phyloP scores from a whole-genome alignment of 2,113 vertebrate genomes.

The Eidolon helvum region DNA sequence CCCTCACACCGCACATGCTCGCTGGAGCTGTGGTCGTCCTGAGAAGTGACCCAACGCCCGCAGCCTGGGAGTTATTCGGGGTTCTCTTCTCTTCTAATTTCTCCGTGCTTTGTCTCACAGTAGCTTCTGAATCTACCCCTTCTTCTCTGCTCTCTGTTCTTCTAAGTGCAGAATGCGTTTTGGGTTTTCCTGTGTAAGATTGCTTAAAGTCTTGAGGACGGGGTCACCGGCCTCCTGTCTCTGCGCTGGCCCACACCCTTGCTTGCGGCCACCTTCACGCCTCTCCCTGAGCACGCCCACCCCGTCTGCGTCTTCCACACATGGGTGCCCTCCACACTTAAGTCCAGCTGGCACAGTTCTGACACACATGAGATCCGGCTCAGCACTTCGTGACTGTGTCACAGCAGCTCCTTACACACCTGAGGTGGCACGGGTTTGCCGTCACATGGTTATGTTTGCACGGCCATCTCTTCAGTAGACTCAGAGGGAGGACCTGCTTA shows the following conservation, averaged over 20 bases:
- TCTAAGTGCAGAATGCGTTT: background rate
- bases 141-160: background rate
- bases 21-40: too few relatives aligned
- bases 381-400: background rate
- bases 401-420: background rate
- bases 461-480: background rate
- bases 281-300: background rate
- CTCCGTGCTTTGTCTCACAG: background rate
- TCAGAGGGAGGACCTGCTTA: background rate
- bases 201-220: background rate
- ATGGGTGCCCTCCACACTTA: background rate
- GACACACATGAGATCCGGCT: background rate
- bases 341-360: too few relatives aligned
- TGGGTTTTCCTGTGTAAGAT: background rate
- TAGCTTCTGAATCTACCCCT: background rate
- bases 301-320: too few relatives aligned
- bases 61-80: background rate
- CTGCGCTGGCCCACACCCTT: fast-evolving
- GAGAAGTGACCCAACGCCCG: background rate
- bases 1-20: too few relatives aligned
- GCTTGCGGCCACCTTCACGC: too few relatives aligned
- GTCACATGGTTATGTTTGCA: background rate
- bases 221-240: fast-evolving
- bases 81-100: background rate
- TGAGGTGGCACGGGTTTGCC: background rate